These are phyloP conservation scores for Rhadina sibilatrix DNA, from an alignment of 2,113 vertebrate genomes.

Conservation along the genomic window DNA sequence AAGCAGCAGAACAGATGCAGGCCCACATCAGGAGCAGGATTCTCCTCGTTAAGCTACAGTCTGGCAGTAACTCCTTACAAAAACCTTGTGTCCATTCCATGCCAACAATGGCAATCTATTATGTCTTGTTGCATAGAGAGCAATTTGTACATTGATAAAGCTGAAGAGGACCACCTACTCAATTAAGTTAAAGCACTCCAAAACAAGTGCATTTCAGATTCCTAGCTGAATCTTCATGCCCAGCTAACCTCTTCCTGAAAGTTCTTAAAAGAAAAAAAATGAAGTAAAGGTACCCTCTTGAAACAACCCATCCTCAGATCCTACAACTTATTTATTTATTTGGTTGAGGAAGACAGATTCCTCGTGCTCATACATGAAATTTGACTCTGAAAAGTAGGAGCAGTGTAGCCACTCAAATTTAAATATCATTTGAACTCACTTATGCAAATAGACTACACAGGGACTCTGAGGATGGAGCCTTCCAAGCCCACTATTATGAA, in stretches of 20 bases:
- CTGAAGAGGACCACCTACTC: neutral
- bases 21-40: neutral
- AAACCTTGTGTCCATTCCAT: neutral
- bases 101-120: neutral
- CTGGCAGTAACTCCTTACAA: neutral
- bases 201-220: neutral
- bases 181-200: neutral
- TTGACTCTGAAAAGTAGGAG: neutral
- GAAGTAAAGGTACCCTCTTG: neutral
- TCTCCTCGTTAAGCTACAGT: neutral
- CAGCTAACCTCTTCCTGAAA: neutral
- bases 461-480: neutral
- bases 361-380: neutral
- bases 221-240: neutral
- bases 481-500: neutral
- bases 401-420: neutral
- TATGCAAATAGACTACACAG: neutral
- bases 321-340: neutral
- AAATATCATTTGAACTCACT: neutral
- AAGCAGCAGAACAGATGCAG: neutral
- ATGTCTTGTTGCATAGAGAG: neutral
- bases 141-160: neutral
- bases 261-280: neutral
- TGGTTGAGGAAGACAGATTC: neutral
- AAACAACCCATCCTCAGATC: neutral